These are phyloP conservation scores for Himalopsyche phryganea DNA, from an alignment of 1,140 invertebrate genomes.

Conservation along the genomic window DNA sequence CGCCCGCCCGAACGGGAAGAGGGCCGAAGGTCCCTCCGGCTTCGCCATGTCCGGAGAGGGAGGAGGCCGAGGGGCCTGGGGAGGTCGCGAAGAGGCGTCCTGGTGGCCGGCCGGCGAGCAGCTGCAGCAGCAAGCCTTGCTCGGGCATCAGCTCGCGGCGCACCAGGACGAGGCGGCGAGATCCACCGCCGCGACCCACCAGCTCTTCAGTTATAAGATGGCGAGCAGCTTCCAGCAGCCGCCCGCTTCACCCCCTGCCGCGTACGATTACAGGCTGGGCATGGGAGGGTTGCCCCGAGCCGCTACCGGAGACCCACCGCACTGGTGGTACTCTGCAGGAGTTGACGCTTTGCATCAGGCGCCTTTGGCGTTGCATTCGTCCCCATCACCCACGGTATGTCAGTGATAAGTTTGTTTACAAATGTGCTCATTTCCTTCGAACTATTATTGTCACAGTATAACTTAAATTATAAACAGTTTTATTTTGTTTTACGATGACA, in stretches of 20 bases:
- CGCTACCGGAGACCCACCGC: slow-evolving; percentile 49
- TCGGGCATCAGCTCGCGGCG: slow-evolving; percentile 47
- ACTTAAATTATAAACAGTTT: no score
- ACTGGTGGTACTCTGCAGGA: slow-evolving; percentile 64
- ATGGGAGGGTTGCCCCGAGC: slow-evolving; percentile 42
- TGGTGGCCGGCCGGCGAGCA: slow-evolving; percentile 58
- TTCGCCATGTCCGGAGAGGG: slow-evolving; percentile 37
- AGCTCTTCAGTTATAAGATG: slow-evolving; percentile 81
- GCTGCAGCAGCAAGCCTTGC: slow-evolving; percentile 54
- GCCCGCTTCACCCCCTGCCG: slow-evolving; percentile 36
- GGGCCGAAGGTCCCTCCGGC: no score
- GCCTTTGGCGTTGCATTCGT: slow-evolving; percentile 45
- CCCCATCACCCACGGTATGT: slow-evolving; percentile 42
- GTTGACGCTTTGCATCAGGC: slow-evolving; percentile 52
- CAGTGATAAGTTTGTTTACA: no score
- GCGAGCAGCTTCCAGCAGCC: slow-evolving; percentile 67
- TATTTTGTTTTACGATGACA: no score
- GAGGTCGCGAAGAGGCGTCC: slow-evolving; percentile 59
- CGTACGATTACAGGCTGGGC: slow-evolving; percentile 62
- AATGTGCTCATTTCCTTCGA: no score
- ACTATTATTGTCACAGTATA: no score
- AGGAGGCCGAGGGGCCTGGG: slow-evolving; percentile 58
- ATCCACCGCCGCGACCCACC: slow-evolving; percentile 60
- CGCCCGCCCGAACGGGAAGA: neutral
- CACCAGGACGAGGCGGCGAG: slow-evolving; percentile 52